These are phyloP conservation scores for Cassiopea andromeda DNA, from an alignment of 30 jellyfish, hydroid and myxozoan species.

Conservation along the genomic window DNA sequence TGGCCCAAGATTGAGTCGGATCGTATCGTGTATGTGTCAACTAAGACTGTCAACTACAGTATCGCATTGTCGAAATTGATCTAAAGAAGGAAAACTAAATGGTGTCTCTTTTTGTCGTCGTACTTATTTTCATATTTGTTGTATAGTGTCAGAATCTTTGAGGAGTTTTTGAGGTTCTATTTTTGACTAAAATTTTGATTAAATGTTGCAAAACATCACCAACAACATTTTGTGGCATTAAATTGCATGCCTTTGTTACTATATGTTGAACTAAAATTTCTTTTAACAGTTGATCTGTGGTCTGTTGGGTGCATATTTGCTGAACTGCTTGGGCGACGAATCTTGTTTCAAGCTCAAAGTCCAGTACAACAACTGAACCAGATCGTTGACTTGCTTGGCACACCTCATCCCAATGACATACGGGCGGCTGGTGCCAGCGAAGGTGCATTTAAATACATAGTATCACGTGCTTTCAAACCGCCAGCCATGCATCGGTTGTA, in stretches of 20 bases:
- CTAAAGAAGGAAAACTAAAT: too few species aligned
- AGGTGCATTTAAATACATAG: constrained; percentile 87
- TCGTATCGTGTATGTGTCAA: too few species aligned
- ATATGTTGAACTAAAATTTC: too few species aligned
- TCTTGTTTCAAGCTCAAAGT: constrained; percentile 94
- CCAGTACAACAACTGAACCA: constrained; percentile 95
- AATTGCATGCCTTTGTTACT: background rate
- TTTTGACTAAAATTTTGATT: too few species aligned
- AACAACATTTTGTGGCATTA: background rate
- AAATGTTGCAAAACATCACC: too few species aligned
- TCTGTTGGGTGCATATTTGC: constrained; percentile 97
- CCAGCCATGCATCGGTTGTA: constrained; percentile 93
- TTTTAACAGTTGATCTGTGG: constrained; percentile 96
- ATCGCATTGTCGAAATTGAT: too few species aligned
- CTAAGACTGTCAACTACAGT: too few species aligned
- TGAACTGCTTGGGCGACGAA: constrained; percentile 91
- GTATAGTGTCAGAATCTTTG: too few species aligned
- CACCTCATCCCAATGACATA: constrained; percentile 94
- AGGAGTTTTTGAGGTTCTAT: too few species aligned
- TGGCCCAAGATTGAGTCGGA: too few species aligned
- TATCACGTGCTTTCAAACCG: constrained; percentile 91
- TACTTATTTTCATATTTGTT: too few species aligned
- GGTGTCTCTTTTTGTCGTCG: too few species aligned
- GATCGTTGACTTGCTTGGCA: constrained; percentile 90
- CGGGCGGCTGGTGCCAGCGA: constrained; percentile 96